Evolutionary conservation across 2,113 vertebrate genomes (phyloP).

Genomic region (Brachypteracias leptosomus): DNA sequence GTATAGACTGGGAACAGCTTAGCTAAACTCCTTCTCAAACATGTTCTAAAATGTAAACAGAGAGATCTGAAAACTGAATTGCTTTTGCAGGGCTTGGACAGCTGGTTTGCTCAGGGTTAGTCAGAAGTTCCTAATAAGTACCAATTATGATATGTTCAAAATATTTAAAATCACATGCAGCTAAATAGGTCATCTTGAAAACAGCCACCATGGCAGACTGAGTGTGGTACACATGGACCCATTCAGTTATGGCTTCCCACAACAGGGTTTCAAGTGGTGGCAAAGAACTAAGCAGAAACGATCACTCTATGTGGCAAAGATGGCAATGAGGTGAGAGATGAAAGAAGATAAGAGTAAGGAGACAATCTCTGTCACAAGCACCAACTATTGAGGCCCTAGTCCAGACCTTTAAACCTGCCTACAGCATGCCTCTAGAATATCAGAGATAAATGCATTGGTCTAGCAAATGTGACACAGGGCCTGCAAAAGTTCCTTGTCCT

Average conservation of each 20-base stretch:
- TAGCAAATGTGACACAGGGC: not conserved
- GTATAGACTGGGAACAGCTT: not conserved
- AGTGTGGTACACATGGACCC: not conserved
- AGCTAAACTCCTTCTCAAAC: not conserved
- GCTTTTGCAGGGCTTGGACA: not conserved
- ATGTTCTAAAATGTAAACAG: not conserved
- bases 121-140: not conserved
- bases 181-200: not conserved
- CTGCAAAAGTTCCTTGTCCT: not conserved
- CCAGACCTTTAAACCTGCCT: not conserved
- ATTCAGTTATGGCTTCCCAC: not conserved
- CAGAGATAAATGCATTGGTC: not conserved
- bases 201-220: not conserved
- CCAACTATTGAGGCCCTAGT: not conserved
- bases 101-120: not conserved
- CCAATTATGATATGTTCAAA: not conserved
- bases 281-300: not conserved
- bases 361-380: not conserved
- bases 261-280: not conserved
- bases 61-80: not conserved
- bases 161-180: not conserved
- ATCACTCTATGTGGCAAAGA: rapidly evolving
- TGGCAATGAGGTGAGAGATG: not conserved
- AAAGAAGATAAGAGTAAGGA: not conserved
- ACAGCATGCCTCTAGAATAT: not conserved